phyloP scores from a whole-genome alignment of 2,113 vertebrate species.

The Proteles cristata region DNA sequence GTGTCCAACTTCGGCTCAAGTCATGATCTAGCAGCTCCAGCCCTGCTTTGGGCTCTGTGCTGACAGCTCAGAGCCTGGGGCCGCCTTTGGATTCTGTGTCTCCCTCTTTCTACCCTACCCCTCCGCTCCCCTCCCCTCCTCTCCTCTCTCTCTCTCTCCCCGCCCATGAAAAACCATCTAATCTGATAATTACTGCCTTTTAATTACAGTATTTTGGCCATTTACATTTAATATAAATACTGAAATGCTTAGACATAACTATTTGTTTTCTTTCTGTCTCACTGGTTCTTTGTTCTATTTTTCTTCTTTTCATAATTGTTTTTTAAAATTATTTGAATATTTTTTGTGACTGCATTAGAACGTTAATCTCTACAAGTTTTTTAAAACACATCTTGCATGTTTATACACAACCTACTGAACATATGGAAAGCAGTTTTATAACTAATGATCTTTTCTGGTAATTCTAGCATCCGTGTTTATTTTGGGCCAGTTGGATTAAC shows the following conservation, averaged over 20 bases:
- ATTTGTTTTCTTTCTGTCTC: not conserved
- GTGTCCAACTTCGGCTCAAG: too few relatives aligned
- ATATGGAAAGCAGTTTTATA: not conserved
- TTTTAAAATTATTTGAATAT: not conserved
- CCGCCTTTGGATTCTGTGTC: too few relatives aligned
- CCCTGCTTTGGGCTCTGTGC: too few relatives aligned
- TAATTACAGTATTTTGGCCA: not conserved
- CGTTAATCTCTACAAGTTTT: not conserved
- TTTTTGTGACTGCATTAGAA: not conserved
- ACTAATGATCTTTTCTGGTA: not conserved
- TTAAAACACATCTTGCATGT: not conserved
- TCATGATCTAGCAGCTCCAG: too few relatives aligned
- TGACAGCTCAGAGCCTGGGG: too few relatives aligned
- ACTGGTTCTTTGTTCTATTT: not conserved
- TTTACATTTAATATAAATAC: not conserved
- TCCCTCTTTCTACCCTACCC: too few relatives aligned
- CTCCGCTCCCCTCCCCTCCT: too few relatives aligned
- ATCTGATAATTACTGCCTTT: not conserved
- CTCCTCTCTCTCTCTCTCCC: too few relatives aligned
- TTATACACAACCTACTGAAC: not conserved
- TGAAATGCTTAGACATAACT: not conserved
- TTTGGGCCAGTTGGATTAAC: not conserved
- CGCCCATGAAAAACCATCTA: too few relatives aligned
- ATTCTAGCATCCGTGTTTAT: not conserved
- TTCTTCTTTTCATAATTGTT: not conserved